Percentiles rank a stretch among this genome's conserved stretches.
Evolutionary conservation across 1,140 invertebrate genomes (phyloP).

Genomic region (Wasmannia auropunctata): DNA sequence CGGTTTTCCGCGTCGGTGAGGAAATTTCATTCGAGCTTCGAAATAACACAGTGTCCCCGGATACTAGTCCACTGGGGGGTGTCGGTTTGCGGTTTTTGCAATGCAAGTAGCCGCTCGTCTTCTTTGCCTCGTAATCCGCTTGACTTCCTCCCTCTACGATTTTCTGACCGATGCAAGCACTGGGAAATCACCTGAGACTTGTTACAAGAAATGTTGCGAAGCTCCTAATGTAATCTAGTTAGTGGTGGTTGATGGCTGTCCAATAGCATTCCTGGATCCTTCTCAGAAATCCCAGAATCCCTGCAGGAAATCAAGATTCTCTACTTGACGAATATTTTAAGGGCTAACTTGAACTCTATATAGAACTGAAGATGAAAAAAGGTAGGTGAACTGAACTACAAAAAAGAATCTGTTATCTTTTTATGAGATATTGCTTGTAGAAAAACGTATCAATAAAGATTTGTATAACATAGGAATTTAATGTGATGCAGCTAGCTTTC

Average conservation of each 20-base stretch:
- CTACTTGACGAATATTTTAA: background rate
- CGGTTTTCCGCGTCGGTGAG: slow-evolving; percentile 60
- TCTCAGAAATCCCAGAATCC: background rate
- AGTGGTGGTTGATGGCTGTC: slow-evolving; percentile 41
- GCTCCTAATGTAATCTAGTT: slow-evolving; percentile 50
- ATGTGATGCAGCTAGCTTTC: background rate
- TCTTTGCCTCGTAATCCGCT: slow-evolving; percentile 65
- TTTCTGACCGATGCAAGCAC: slow-evolving; percentile 8
- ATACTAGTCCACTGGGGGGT: slow-evolving; percentile 10
- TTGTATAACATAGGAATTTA: background rate
- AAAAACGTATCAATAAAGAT: background rate
- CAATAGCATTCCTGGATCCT: slow-evolving; percentile 12
- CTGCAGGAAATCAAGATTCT: slow-evolving; percentile 23
- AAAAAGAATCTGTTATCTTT: background rate
- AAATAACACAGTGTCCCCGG: slow-evolving; percentile 66
- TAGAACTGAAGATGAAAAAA: background rate
- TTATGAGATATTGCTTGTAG: background rate
- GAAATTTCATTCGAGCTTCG: slow-evolving; percentile 74
- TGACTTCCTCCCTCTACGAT: background rate
- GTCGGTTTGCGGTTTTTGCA: slow-evolving; percentile 56
- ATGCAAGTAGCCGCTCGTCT: slow-evolving; percentile 59
- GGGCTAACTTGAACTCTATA: background rate
- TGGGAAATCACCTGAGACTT: slow-evolving; percentile 37
- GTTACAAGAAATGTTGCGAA: slow-evolving; percentile 56
- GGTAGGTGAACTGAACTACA: background rate